A percentile compares a stretch with the other conserved stretches of the same genome.
These are phyloP conservation scores for Caenorhabditis sinica DNA, from an alignment of 2,888 invertebrate species.

Conservation along the genomic window DNA sequence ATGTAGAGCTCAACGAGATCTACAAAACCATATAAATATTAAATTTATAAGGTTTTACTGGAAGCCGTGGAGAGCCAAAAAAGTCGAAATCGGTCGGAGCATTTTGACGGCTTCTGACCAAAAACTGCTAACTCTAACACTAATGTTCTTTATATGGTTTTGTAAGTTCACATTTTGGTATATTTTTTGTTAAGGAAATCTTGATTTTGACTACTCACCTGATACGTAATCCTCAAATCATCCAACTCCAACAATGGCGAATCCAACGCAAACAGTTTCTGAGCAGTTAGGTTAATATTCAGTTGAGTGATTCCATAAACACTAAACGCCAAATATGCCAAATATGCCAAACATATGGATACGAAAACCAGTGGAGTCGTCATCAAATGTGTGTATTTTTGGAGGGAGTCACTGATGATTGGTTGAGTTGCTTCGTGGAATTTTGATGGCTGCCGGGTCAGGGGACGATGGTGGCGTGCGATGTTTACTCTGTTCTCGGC, in stretches of 20 bases:
- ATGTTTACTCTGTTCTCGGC: conserved; percentile 74
- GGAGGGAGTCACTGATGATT: conserved; percentile 75
- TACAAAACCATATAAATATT: no score
- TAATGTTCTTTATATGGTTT: no score
- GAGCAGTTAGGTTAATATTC: conserved; percentile 80
- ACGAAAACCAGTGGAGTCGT: conserved; percentile 76
- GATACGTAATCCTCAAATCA: conserved; percentile 76
- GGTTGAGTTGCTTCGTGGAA: conserved; percentile 83
- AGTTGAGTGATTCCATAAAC: conserved; percentile 81
- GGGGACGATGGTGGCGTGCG: conserved; percentile 70
- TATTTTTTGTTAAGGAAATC: no score
- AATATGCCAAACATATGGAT: conserved; percentile 75
- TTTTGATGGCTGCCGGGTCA: conserved; percentile 79
- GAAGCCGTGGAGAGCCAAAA: no score
- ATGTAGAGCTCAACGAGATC: no score
- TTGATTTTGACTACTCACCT: conserved; percentile 30
- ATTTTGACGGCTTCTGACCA: no score
- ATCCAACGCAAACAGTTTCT: conserved; percentile 80
- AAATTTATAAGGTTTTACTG: no score
- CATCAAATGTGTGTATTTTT: conserved; percentile 74
- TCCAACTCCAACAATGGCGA: conserved; percentile 77
- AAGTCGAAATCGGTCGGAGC: no score
- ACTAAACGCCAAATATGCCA: conserved; percentile 77
- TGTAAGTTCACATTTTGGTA: no score
- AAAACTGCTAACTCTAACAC: no score